Evolutionary conservation across 1,140 invertebrate genomes (phyloP).

Genomic region (Pteromalus puparum): DNA sequence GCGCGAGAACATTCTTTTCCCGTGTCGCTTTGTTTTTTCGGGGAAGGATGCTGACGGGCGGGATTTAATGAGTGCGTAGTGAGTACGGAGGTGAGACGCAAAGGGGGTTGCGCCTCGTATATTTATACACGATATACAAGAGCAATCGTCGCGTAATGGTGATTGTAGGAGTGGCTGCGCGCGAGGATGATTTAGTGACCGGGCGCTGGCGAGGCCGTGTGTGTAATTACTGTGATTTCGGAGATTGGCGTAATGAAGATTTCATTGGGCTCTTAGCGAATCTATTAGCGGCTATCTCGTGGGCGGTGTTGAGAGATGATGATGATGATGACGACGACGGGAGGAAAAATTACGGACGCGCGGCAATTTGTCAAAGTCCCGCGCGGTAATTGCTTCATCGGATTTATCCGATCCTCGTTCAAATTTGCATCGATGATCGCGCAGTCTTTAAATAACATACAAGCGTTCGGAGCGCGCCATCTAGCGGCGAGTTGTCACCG

Average conservation of each 20-base stretch:
- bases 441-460: too few species aligned
- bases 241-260: constrained; percentile 21
- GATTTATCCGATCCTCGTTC: neutral
- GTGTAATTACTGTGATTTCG: constrained; percentile 21
- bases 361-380: neutral
- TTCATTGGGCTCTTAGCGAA: neutral
- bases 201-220: neutral
- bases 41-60: constrained; percentile 6
- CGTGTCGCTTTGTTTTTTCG: constrained; percentile 50
- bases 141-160: constrained; percentile 13
- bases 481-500: too few species aligned
- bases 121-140: neutral
- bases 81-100: neutral
- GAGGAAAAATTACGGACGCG: neutral
- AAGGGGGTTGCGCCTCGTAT: neutral
- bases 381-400: neutral
- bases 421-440: too few species aligned
- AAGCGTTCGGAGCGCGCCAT: too few species aligned
- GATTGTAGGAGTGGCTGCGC: constrained; percentile 1
- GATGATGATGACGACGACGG: neutral
- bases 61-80: constrained; percentile 15
- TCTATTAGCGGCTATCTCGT: neutral
- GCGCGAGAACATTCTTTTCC: constrained; percentile 52
- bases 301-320: neutral
- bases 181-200: constrained; percentile 21